A percentile compares a stretch with the other conserved stretches of the same genome.
These are phyloP conservation scores for Euzetes globulus DNA, from an alignment of 2,888 invertebrate genomes.

Conservation along the genomic window DNA sequence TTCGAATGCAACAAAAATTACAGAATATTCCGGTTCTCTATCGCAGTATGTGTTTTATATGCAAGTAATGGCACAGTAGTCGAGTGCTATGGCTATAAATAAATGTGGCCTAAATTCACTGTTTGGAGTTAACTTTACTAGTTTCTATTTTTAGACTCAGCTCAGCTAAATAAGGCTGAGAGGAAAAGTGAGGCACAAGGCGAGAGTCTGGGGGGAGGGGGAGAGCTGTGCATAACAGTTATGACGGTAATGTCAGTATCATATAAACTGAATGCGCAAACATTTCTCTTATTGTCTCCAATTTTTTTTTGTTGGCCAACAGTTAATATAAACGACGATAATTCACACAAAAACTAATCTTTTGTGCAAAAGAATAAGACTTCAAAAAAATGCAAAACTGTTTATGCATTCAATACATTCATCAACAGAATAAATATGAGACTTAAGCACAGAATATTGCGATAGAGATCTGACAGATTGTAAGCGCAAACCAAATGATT, in stretches of 20 bases:
- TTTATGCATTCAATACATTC: neutral
- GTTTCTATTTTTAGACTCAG: slow-evolving; percentile 5
- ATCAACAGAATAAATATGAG: neutral
- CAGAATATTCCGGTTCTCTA: neutral
- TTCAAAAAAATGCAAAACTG: slow-evolving; percentile 1
- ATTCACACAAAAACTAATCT: slow-evolving; percentile 1
- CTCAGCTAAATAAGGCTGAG: slow-evolving; percentile 9
- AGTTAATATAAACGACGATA: neutral
- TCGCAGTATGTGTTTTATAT: neutral
- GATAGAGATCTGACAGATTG: neutral
- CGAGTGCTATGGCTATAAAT: slow-evolving; percentile 2
- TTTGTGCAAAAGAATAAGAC: neutral
- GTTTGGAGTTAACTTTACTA: slow-evolving; percentile 5
- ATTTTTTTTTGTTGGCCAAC: neutral
- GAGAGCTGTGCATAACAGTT: too few relatives aligned
- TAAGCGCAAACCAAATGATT: neutral
- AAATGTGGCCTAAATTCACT: slow-evolving; percentile 24
- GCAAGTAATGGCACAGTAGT: neutral
- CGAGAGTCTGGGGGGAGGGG: too few relatives aligned
- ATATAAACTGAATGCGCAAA: neutral
- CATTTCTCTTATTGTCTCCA: neutral
- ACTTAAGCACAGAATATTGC: neutral
- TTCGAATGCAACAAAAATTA: neutral
- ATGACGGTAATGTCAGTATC: slow-evolving; percentile 7
- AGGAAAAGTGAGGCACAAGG: too few relatives aligned